A percentile compares a stretch with the other conserved stretches of the same genome.
phyloP scores from a whole-genome alignment of 1,140 invertebrate species.

The Mycetomoellerius zeteki region DNA sequence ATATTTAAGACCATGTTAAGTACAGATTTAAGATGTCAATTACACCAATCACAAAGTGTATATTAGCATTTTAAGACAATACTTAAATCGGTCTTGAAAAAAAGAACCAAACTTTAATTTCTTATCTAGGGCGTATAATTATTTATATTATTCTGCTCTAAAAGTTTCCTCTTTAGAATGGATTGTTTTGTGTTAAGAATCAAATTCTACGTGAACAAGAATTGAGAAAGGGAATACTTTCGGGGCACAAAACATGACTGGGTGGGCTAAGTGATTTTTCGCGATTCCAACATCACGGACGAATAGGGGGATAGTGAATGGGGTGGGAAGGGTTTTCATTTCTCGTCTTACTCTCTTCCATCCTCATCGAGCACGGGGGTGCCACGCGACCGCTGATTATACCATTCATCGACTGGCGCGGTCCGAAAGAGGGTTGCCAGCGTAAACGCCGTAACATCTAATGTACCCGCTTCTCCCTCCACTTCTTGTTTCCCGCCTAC shows the following conservation, averaged over 20 bases:
- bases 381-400: slow-evolving; percentile 87
- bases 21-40: too few species aligned
- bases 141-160: neutral
- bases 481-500: slow-evolving; percentile 71
- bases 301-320: slow-evolving; percentile 15
- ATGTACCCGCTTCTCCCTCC: slow-evolving; percentile 28
- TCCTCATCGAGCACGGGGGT: slow-evolving; percentile 69
- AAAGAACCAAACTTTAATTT: neutral
- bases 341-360: slow-evolving; percentile 59
- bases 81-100: too few species aligned
- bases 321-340: slow-evolving; percentile 21
- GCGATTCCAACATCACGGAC: slow-evolving; percentile 79
- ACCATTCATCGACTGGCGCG: slow-evolving; percentile 84
- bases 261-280: slow-evolving; percentile 80
- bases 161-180: neutral
- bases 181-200: neutral
- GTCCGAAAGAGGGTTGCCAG: slow-evolving; percentile 82
- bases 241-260: neutral
- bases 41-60: too few species aligned
- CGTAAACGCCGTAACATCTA: slow-evolving; percentile 82
- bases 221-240: neutral
- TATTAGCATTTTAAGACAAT: too few species aligned
- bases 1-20: too few species aligned
- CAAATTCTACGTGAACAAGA: neutral
- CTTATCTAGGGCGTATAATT: neutral